Evolutionary conservation across 1,140 invertebrate species (phyloP).

Genomic region (Conopomorpha cramerella): DNA sequence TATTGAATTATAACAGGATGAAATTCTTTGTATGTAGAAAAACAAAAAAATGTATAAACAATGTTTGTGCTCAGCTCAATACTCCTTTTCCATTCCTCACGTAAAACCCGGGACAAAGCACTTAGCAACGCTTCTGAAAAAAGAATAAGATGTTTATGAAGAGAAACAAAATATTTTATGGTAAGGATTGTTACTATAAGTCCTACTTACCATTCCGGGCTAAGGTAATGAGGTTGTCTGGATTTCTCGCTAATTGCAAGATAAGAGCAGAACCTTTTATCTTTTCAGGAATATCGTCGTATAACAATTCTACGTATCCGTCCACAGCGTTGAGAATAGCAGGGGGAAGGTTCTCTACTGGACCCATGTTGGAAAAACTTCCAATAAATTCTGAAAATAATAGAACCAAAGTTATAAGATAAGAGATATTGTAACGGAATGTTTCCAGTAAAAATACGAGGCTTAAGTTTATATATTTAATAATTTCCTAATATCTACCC

Average conservation of each 20-base stretch:
- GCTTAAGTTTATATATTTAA: too few relatives aligned
- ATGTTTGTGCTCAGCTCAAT: conserved; percentile 96
- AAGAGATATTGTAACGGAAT: too few relatives aligned
- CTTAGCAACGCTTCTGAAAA: conserved; percentile 91
- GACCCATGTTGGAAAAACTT: too few relatives aligned
- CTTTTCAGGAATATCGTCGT: conserved; percentile 94
- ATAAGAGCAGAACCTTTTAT: conserved; percentile 91
- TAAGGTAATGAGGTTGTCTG: conserved; percentile 92
- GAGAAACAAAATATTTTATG: conserved; percentile 1
- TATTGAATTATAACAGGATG: conserved; percentile 81
- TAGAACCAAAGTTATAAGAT: too few relatives aligned
- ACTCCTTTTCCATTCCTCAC: conserved; percentile 97
- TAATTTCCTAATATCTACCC: too few relatives aligned
- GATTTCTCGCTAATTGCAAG: conserved; percentile 86
- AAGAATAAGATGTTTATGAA: conserved; percentile 5
- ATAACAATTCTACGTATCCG: conserved; percentile 94
- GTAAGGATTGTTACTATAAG: background rate
- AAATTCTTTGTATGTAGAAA: conserved; percentile 96
- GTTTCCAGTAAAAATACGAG: too few relatives aligned
- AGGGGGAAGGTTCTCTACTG: conserved; percentile 40
- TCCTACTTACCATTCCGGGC: conserved; percentile 82
- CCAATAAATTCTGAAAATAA: too few relatives aligned
- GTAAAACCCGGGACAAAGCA: conserved; percentile 89
- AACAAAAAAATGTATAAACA: conserved; percentile 96
- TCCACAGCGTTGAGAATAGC: conserved; percentile 85